Base-by-base conservation (phyloP, 2,888 invertebrate species). In the Masnerella sp. region DNA sequence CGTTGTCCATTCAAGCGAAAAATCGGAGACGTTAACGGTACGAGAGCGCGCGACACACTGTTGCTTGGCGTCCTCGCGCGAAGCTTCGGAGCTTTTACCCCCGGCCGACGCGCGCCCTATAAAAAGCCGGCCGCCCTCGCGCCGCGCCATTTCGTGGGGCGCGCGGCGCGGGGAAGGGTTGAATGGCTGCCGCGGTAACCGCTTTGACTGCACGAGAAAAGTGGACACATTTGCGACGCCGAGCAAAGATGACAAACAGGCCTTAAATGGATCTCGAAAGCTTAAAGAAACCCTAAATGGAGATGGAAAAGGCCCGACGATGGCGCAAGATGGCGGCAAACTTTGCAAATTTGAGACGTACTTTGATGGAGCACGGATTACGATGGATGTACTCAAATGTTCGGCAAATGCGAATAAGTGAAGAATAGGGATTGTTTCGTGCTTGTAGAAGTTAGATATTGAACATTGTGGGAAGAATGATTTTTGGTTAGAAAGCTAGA, bases 41-140 rank as follows among this genome's bases (percentile, higher is more conserved):
- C 71, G 80, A 79, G 79, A 80, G 80, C 83, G 83, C 85, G 84
- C 84, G 84, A 82, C 83, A 86, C 84, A 85, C 85, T 86, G 85
- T 86, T 85, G 85, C 85, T 84, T 84, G 84, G 85, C 77, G 79
- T 77, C 79, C 77, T 81, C 80, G 58, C 71, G 77, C 74, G 70
- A 58, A 67, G 73, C 76, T 71, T 78, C 73, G 62, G 40, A 49
- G 61, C 61, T 59, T 59, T 18, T 17, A 59, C 45, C 32, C 43
- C 22, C 38, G 15, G 8, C 22, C 14, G 18, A 58, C 34, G 28
- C 56, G 32, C 43, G 47, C 49, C 8, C 15, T 47, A 49, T 65
- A 34, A 56, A 65, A 69, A 28, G 20, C 25, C 62, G 38, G 18
- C 1, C 54, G 47, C 62, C 18, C 25, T 43, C 45, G 59, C 59